Percentiles rank a stretch among this genome's conserved stretches.
Evolutionary conservation across 2,113 vertebrate genomes (phyloP).

Genomic region (Serinus canaria): DNA sequence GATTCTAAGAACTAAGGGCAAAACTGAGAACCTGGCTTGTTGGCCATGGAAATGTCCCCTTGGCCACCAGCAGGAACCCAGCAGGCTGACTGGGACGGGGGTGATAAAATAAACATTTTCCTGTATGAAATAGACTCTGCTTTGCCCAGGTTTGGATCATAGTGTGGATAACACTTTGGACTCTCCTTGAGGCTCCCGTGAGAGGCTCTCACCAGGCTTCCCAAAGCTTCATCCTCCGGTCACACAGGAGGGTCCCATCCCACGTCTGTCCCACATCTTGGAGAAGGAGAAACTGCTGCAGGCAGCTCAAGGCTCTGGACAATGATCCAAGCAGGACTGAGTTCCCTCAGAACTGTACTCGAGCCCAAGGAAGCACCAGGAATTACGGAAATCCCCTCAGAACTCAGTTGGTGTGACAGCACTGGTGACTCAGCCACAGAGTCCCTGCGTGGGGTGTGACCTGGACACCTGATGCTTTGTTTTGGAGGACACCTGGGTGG

Average conservation of each 20-base stretch:
- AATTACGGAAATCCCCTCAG: neutral
- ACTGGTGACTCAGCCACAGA: no score
- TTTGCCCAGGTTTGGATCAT: neutral
- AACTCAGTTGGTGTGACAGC: neutral
- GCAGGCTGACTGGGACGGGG: accelerated
- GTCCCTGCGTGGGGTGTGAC: neutral
- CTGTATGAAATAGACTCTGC: neutral
- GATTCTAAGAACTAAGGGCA: neutral
- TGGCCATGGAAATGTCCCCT: neutral
- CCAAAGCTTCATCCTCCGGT: neutral
- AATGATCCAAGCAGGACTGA: neutral
- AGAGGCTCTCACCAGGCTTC: neutral
- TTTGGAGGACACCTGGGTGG: neutral
- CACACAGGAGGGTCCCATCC: no score
- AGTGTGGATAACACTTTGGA: neutral
- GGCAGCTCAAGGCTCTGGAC: neutral
- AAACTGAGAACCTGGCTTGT: neutral
- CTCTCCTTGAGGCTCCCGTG: neutral
- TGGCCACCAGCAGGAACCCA: neutral
- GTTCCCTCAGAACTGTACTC: neutral
- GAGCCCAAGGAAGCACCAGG: neutral
- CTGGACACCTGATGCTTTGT: accelerated
- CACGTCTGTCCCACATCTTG: accelerated
- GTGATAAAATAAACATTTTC: neutral
- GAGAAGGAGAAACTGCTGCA: neutral